Base-by-base conservation (phyloP, 2,797 vertebrate species). In the Astyanax mexicanus region DNA sequence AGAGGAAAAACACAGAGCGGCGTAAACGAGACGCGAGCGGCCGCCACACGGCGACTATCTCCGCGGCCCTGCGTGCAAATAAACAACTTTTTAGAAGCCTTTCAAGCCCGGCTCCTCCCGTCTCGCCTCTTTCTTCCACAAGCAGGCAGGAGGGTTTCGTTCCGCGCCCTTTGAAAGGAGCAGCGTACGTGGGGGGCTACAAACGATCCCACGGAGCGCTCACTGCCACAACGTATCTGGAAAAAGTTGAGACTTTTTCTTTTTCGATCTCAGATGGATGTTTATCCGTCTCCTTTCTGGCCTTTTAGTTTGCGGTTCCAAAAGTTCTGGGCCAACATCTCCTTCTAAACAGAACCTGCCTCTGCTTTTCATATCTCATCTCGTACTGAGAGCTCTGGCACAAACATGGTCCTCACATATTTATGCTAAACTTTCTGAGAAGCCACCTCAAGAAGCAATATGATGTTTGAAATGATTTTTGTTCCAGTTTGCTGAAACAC, bases 1-100 rank as follows among this genome's bases (percentile, higher is more conserved):
- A 70, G 80, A 79, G 85, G 79, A 79, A 84, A 73, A 67, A 76
- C 73, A 12, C 84, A 81, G 89, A 87, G 88, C 85, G 87, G 54
- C 27, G 54, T 32, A 57, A 29, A 29, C 42, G 40, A 75, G 60
- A 51, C 40, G 86, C 85, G 85, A 87, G 84, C 84, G 82, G 77
- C 69, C 73, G 32, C 10, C 68, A 78, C 79, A 79, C 79, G 45
- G 80, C 80, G 44, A 83, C 77, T 77, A 81, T 72, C 73, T 70
- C 70, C 67, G 72, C 80, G 82, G 82, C 42, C 78, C 74, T 71
- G 68, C 68, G 42, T 69, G 47, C 78, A 70, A 78, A 80, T 65
- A 83, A 83, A 78, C 78, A 69, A 67, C 72, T 55, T 66, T 54
- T 66, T 61, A 66, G 67, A 74, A 19, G 11, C 40, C 72, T 66